Conservation (phyloP, 1,140 invertebrate species). For the Lordiphosa mommai region DNA sequence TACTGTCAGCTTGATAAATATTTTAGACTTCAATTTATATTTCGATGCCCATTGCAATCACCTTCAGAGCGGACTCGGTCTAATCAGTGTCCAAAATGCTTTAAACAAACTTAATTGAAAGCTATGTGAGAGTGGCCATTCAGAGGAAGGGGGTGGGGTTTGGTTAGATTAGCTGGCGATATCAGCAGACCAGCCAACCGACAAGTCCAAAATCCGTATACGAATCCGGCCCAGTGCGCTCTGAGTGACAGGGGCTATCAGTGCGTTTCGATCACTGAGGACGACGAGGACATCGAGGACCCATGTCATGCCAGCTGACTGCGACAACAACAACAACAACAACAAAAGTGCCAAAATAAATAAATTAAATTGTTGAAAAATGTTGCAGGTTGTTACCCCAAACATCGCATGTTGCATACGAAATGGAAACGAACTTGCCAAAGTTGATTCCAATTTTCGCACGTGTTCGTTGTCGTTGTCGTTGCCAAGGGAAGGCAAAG, state of each 20-base stretch:
- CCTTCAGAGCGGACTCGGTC: too few relatives aligned
- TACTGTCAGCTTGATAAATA: too few relatives aligned
- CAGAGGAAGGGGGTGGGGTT: not conserved
- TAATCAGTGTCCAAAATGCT: not conserved
- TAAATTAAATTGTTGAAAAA: constrained; percentile 73
- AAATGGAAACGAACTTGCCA: constrained; percentile 58
- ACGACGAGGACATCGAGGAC: constrained; percentile 23
- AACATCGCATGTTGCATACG: constrained; percentile 65
- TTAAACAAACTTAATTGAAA: constrained; percentile 12
- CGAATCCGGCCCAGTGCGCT: constrained; percentile 28
- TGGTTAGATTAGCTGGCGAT: constrained; percentile 30
- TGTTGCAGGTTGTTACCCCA: constrained; percentile 46
- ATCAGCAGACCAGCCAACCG: constrained; percentile 39
- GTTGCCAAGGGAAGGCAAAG: constrained; percentile 4
- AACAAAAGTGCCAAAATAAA: constrained; percentile 67
- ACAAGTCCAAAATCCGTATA: constrained; percentile 41
- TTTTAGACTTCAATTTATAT: too few relatives aligned
- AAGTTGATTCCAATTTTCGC: constrained; percentile 68
- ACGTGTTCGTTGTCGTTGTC: constrained; percentile 40
- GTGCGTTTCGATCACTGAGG: constrained; percentile 60
- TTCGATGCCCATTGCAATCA: too few relatives aligned
- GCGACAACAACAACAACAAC: constrained; percentile 32
- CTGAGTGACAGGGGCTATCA: constrained; percentile 71
- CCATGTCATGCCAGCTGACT: constrained; percentile 66
- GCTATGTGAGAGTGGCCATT: not conserved